Percentiles rank a stretch among this genome's conserved stretches.
These are phyloP conservation scores for Sparus aurata DNA, from an alignment of 2,797 vertebrate species.

Conservation along the genomic window DNA sequence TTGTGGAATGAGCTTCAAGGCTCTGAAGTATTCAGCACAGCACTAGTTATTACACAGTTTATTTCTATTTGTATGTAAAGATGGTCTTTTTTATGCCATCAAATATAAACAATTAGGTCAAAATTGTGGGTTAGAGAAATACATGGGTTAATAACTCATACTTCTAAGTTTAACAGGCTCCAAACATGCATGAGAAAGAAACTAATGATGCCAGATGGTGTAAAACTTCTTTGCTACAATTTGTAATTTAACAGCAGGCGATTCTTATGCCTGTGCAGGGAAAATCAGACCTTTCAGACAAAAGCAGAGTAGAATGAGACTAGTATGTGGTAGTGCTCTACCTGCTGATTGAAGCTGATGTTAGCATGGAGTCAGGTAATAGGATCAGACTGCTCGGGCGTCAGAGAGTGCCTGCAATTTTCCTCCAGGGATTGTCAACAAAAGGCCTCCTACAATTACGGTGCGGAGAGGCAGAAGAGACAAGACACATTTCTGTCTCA, in stretches of 20 bases:
- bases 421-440: constrained; percentile 76
- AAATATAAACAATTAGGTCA: background rate
- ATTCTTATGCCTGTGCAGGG: constrained; percentile 19
- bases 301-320: constrained; percentile 44
- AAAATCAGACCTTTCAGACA: constrained; percentile 51
- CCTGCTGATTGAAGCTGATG: constrained; percentile 79
- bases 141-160: background rate
- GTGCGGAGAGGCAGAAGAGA: constrained; percentile 69
- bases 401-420: constrained; percentile 77
- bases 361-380: constrained; percentile 80
- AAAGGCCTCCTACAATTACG: constrained; percentile 79
- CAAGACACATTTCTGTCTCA: constrained; percentile 75
- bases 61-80: background rate
- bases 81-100: background rate
- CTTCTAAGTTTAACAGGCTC: background rate
- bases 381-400: constrained; percentile 79
- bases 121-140: background rate
- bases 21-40: too few relatives aligned
- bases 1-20: too few relatives aligned
- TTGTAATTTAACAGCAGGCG: constrained; percentile 27
- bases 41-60: background rate
- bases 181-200: constrained; percentile 10
- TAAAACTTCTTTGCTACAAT: background rate
- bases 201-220: constrained; percentile 18
- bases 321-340: constrained; percentile 55